phyloP scores from a whole-genome alignment of 30 jellyfish, hydroid and myxozoan genomes.

The Calvadosia cruxmelitensis region DNA sequence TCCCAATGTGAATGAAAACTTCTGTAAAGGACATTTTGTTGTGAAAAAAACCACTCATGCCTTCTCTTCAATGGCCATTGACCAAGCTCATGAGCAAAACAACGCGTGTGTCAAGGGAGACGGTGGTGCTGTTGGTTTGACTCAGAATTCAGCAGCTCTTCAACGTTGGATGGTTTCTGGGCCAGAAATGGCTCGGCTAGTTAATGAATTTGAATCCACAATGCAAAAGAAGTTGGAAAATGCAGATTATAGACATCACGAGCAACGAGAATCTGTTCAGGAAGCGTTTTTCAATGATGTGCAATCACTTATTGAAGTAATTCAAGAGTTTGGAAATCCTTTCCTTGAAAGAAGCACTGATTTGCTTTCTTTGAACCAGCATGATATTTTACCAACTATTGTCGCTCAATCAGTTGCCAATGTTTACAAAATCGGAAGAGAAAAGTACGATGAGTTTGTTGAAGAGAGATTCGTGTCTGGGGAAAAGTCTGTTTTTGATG shows the following conservation, averaged over 20 bases:
- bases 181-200: conserved; percentile 19
- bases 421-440: conserved; percentile 6
- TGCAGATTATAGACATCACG: conserved; percentile 23
- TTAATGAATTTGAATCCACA: not conserved
- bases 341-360: conserved; percentile 16
- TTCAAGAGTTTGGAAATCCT: conserved; percentile 33
- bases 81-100: conserved; percentile 55
- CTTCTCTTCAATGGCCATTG: conserved; percentile 19
- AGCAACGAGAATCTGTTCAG: conserved; percentile 9
- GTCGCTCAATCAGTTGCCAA: conserved; percentile 1
- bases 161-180: conserved; percentile 41
- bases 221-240: not conserved
- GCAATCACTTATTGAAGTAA: not conserved
- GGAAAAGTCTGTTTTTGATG: conserved; percentile 1
- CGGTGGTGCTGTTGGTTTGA: conserved; percentile 42
- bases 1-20: conserved; percentile 9
- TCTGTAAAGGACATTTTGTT: conserved; percentile 6
- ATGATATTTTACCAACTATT: not conserved
- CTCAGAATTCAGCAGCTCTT: conserved; percentile 15
- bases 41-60: conserved; percentile 4
- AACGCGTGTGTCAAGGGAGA: conserved; percentile 22
- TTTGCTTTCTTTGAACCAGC: not conserved
- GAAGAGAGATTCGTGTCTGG: conserved; percentile 3
- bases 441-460: conserved; percentile 8
- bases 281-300: conserved; percentile 9